A percentile compares a stretch with the other conserved stretches of the same genome.
These are phyloP conservation scores for Meandrusa payeni DNA, from an alignment of 2,888 invertebrate species.

Conservation along the genomic window DNA sequence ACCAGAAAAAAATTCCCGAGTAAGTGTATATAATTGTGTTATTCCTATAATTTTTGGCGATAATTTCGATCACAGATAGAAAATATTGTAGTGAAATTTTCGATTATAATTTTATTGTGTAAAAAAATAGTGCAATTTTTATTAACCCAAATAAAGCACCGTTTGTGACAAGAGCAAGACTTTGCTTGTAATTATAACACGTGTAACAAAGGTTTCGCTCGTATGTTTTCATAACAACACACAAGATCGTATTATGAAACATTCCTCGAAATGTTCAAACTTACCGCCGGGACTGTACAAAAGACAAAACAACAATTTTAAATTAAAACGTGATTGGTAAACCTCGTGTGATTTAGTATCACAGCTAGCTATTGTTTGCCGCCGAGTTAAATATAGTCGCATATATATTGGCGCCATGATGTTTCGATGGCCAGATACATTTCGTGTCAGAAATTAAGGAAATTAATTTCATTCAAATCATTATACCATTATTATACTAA, in stretches of 20 bases:
- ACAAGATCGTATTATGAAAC: constrained; percentile 18
- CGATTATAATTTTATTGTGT: too few relatives aligned
- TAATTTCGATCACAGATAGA: too few relatives aligned
- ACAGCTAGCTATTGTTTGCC: too few relatives aligned
- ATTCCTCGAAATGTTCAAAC: not conserved
- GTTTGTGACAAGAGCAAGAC: not conserved
- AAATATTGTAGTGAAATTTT: too few relatives aligned
- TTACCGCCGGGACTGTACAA: not conserved
- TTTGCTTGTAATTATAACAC: not conserved
- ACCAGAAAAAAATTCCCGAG: constrained; percentile 34
- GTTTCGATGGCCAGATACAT: too few relatives aligned
- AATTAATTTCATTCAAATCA: too few relatives aligned
- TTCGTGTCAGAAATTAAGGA: too few relatives aligned
- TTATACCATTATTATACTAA: too few relatives aligned
- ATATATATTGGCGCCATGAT: too few relatives aligned
- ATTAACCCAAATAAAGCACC: not conserved
- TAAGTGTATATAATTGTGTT: too few relatives aligned
- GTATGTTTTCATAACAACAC: constrained; percentile 13
- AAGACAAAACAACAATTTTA: not conserved
- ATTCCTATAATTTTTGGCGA: too few relatives aligned
- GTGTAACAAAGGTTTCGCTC: not conserved
- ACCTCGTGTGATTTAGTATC: constrained; percentile 1
- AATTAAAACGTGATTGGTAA: constrained; percentile 2
- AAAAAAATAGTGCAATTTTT: not conserved
- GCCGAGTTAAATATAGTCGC: too few relatives aligned